A percentile compares a stretch with the other conserved stretches of the same genome.
These are phyloP conservation scores for Actinopyga echinites DNA, from an alignment of 53 echinoderm and acorn worm species.

Conservation along the genomic window DNA sequence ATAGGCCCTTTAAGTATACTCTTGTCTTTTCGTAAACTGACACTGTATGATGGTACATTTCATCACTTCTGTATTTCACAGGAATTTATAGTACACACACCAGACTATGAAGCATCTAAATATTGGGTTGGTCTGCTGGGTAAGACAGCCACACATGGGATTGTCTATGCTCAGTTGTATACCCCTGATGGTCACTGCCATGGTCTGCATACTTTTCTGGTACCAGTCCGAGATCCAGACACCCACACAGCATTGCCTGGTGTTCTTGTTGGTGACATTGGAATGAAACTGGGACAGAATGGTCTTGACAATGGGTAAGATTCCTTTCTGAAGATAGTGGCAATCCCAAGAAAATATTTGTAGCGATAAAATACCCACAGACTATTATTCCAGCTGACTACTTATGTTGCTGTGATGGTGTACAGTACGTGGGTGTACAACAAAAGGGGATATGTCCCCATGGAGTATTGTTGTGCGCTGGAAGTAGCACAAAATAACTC, in stretches of 20 bases:
- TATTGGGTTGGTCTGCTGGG: slow-evolving; percentile 85
- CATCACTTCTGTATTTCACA: slow-evolving; percentile 19
- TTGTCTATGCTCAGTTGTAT: slow-evolving; percentile 86
- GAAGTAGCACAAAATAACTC: too few relatives aligned
- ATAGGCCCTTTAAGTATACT: neutral
- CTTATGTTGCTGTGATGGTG: too few relatives aligned
- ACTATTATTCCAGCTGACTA: too few relatives aligned
- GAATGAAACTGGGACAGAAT: slow-evolving; percentile 90
- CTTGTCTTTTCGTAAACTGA: neutral
- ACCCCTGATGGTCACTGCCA: slow-evolving; percentile 84
- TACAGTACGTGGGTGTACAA: too few relatives aligned
- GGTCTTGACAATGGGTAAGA: slow-evolving; percentile 96
- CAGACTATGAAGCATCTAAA: slow-evolving; percentile 85
- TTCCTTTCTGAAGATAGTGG: neutral
- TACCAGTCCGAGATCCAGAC: slow-evolving; percentile 70
- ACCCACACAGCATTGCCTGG: slow-evolving; percentile 71
- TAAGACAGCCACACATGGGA: slow-evolving; percentile 79
- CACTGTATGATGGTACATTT: neutral
- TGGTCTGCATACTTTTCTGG: slow-evolving; percentile 80
- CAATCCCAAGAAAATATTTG: too few relatives aligned
- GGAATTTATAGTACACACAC: slow-evolving; percentile 84
- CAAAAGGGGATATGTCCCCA: too few relatives aligned
- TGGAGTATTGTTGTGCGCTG: too few relatives aligned
- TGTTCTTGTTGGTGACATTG: slow-evolving; percentile 89
- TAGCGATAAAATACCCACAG: too few relatives aligned